Percentiles rank a stretch among this genome's conserved stretches.
Conservation (phyloP, 2,888 invertebrate genomes). For the Aspidiotus destructor region DNA sequence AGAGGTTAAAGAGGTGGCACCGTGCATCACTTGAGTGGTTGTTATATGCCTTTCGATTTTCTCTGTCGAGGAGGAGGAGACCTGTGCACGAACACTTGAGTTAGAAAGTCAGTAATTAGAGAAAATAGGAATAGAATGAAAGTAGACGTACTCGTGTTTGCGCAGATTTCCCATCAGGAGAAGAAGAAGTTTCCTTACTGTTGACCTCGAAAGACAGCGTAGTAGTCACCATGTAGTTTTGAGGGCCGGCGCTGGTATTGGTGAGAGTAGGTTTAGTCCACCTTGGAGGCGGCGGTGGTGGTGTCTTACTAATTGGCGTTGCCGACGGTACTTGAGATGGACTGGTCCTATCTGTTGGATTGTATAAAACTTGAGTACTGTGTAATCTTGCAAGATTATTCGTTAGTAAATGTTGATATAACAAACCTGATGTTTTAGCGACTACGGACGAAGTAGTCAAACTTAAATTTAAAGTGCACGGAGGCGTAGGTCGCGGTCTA, state of each 20-base stretch:
- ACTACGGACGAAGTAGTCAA: slow-evolving; percentile 42
- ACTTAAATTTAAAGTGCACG: slow-evolving; percentile 69
- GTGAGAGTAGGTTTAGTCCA: slow-evolving; percentile 65
- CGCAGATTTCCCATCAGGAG: slow-evolving; percentile 35
- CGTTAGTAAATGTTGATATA: too few relatives aligned
- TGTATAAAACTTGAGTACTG: neutral
- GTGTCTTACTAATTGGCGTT: slow-evolving; percentile 45
- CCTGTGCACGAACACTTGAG: neutral
- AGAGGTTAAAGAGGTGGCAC: slow-evolving; percentile 10
- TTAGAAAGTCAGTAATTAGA: neutral
- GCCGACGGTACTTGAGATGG: slow-evolving; percentile 10
- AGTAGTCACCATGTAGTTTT: slow-evolving; percentile 73
- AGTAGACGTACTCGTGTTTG: neutral
- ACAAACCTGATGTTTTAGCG: slow-evolving; percentile 33
- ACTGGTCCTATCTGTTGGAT: slow-evolving; percentile 14
- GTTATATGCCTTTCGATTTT: slow-evolving; percentile 19
- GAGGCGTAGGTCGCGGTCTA: slow-evolving; percentile 67
- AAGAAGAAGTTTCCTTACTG: slow-evolving; percentile 49
- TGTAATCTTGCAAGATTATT: too few relatives aligned
- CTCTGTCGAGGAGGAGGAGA: slow-evolving; percentile 6
- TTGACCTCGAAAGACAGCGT: slow-evolving; percentile 75
- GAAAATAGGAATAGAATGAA: neutral
- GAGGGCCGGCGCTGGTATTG: slow-evolving; percentile 40
- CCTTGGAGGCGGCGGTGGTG: slow-evolving; percentile 73
- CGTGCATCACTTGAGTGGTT: slow-evolving; percentile 14